phyloP scores from a whole-genome alignment of 1,140 invertebrate species.

The Choristoneura fumiferana region DNA sequence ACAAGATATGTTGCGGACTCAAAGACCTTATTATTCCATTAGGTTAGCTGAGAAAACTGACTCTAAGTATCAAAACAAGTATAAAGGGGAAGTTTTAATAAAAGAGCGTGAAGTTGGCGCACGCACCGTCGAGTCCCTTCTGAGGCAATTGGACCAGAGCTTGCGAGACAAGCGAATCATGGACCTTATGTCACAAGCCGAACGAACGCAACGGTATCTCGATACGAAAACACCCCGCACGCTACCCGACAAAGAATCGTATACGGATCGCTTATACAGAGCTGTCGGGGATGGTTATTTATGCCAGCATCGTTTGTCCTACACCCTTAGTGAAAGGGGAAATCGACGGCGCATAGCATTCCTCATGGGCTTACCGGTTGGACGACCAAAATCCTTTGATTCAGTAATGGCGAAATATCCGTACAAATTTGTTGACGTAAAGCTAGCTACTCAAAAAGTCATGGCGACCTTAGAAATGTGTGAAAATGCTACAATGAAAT shows the following conservation, averaged over 20 bases:
- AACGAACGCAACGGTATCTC: constrained; percentile 63
- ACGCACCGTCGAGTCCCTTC: constrained; percentile 65
- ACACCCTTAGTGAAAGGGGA: constrained; percentile 63
- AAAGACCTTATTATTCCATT: constrained; percentile 78
- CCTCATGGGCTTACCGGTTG: constrained; percentile 63
- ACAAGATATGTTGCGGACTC: constrained; percentile 75
- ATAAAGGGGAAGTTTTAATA: constrained; percentile 63
- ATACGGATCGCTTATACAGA: constrained; percentile 62
- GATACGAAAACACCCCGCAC: constrained; percentile 60
- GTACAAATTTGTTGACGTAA: constrained; percentile 66
- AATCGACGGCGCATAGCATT: constrained; percentile 66
- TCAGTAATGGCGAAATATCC: constrained; percentile 70
- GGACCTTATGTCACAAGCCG: constrained; percentile 61
- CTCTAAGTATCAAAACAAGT: constrained; percentile 67
- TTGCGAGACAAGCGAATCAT: constrained; percentile 63
- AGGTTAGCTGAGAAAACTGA: constrained; percentile 76
- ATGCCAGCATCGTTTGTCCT: constrained; percentile 59
- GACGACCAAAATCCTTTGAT: constrained; percentile 62
- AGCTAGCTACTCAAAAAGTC: constrained; percentile 59
- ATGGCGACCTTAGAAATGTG: constrained; percentile 59
- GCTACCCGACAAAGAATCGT: constrained; percentile 62
- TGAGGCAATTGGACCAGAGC: constrained; percentile 67
- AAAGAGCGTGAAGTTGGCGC: constrained; percentile 67
- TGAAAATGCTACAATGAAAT: constrained; percentile 71
- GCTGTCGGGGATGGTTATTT: constrained; percentile 66